Percentiles rank a stretch among this genome's conserved stretches.
Conservation (phyloP, 92 coral and sea anemone species). For the Epizoanthus scotinus region DNA sequence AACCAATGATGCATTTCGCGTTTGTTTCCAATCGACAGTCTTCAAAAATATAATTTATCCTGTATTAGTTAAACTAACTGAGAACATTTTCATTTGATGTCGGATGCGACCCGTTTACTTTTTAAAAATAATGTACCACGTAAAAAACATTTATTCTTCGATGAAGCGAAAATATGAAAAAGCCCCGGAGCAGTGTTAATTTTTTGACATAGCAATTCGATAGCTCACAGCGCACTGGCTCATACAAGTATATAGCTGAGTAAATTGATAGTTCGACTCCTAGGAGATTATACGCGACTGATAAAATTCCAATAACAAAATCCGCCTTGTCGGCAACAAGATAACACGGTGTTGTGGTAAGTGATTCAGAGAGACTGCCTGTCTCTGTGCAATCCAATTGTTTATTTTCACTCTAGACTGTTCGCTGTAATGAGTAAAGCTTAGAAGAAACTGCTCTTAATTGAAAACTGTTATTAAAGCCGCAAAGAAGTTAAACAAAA, state of each 20-base stretch:
- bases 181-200: slow-evolving; percentile 37
- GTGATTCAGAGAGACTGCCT: slow-evolving; percentile 20
- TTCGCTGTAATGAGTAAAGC: slow-evolving; percentile 7
- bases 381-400: slow-evolving; percentile 12
- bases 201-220: slow-evolving; percentile 3
- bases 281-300: slow-evolving; percentile 34
- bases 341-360: slow-evolving; percentile 21
- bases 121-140: slow-evolving; percentile 14
- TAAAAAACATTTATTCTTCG: background rate
- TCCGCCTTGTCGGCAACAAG: slow-evolving; percentile 14
- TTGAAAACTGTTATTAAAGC: slow-evolving; percentile 1
- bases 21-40: slow-evolving; percentile 2
- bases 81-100: slow-evolving; percentile 3
- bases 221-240: background rate
- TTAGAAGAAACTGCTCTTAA: background rate
- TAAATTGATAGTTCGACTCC: slow-evolving; percentile 29
- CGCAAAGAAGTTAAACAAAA: slow-evolving; percentile 4
- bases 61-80: background rate
- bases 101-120: slow-evolving; percentile 12
- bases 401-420: slow-evolving; percentile 24
- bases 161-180: slow-evolving; percentile 5
- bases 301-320: slow-evolving; percentile 41
- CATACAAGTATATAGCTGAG: background rate
- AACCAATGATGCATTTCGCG: slow-evolving; percentile 32
- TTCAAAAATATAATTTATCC: slow-evolving; percentile 5